A percentile compares a stretch with the other conserved stretches of the same genome.
phyloP scores from a whole-genome alignment of 2,888 invertebrate species.

The Steromphala cineraria region DNA sequence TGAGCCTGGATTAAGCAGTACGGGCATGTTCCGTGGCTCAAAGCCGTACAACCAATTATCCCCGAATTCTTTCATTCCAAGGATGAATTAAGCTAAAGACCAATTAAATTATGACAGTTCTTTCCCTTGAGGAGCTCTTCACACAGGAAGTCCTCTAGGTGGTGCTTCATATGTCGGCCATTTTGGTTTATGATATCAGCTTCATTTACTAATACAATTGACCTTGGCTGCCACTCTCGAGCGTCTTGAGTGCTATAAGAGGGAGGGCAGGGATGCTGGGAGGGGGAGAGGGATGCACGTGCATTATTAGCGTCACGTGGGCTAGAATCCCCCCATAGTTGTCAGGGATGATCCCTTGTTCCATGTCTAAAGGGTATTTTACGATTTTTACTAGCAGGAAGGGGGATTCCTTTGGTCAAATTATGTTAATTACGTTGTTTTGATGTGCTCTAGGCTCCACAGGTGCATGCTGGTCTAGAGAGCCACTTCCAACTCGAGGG shows the following conservation, averaged over 20 bases:
- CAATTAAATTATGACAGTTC: constrained; percentile 18
- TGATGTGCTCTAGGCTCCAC: neutral
- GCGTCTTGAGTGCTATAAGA: neutral
- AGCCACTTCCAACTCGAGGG: neutral
- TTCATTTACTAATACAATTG: constrained; percentile 3
- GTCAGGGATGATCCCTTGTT: neutral
- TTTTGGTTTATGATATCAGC: constrained; percentile 14
- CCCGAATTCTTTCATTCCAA: constrained; percentile 5
- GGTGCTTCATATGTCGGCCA: neutral
- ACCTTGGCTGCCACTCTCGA: neutral
- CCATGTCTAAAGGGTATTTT: neutral
- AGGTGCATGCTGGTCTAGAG: neutral
- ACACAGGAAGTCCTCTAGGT: constrained; percentile 9
- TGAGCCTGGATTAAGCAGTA: neutral
- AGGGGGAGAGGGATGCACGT: neutral
- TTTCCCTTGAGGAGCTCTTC: constrained; percentile 14
- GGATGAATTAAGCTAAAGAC: constrained; percentile 7
- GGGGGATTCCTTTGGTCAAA: neutral
- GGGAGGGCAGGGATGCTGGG: neutral
- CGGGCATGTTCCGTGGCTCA: neutral
- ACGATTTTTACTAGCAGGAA: neutral
- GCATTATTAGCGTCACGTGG: constrained; percentile 1
- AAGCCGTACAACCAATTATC: neutral
- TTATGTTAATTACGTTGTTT: constrained; percentile 14
- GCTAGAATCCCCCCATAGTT: neutral